These are phyloP conservation scores for Drosophila recens DNA, from an alignment of 2,888 invertebrate species.

Conservation along the genomic window DNA sequence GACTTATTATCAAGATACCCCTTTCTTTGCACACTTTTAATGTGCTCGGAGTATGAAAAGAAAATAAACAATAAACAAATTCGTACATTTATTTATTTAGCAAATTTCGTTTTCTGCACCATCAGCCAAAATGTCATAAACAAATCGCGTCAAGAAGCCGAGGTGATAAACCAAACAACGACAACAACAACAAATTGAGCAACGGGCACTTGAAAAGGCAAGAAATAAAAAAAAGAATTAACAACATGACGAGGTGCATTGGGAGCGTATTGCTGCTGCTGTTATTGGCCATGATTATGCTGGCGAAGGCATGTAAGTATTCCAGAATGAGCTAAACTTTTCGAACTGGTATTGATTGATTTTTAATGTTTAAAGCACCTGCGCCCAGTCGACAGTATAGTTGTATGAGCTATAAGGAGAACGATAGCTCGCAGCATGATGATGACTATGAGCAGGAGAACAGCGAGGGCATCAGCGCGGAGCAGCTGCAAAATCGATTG, in stretches of 20 bases:
- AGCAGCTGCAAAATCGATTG: constrained; percentile 50
- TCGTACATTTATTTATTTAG: constrained; percentile 24
- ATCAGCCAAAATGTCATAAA: constrained; percentile 63
- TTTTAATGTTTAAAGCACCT: constrained; percentile 56
- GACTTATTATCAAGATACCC: not conserved
- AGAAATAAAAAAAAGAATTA: constrained; percentile 15
- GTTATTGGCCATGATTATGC: constrained; percentile 44
- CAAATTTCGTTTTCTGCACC: constrained; percentile 18
- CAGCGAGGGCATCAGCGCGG: constrained; percentile 47
- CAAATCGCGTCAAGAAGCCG: constrained; percentile 27
- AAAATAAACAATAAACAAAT: constrained; percentile 1
- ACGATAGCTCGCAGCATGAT: constrained; percentile 76
- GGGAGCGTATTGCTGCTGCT: constrained; percentile 38
- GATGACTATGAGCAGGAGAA: constrained; percentile 77
- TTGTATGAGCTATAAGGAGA: constrained; percentile 82
- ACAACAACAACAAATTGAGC: constrained; percentile 25
- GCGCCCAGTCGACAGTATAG: constrained; percentile 71
- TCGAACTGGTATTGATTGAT: not conserved
- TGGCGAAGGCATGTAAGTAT: constrained; percentile 56
- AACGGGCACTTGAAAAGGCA: constrained; percentile 4
- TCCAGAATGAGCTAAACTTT: not conserved
- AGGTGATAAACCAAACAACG: constrained; percentile 25
- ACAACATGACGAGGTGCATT: constrained; percentile 50
- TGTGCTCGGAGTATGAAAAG: not conserved
- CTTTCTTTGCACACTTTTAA: not conserved